Percentiles rank a stretch among this genome's conserved stretches.
These are phyloP conservation scores for Pogonophryne albipinna DNA, from an alignment of 2,797 vertebrate genomes.

Conservation along the genomic window DNA sequence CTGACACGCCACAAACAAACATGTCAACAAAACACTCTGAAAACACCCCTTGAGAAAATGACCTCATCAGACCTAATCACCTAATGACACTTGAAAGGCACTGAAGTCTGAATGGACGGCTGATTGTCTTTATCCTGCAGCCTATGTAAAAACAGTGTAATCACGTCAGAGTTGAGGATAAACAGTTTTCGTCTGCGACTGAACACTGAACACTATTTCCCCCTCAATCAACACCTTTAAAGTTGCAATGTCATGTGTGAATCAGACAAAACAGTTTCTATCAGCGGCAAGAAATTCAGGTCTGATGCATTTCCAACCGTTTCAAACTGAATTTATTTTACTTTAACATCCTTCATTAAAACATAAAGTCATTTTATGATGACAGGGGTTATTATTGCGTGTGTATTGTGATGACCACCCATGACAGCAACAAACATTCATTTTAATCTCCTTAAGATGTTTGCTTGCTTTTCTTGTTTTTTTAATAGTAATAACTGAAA, in stretches of 20 bases:
- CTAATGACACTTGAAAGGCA: constrained; percentile 34
- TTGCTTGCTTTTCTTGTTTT: neutral
- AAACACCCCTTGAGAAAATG: constrained; percentile 33
- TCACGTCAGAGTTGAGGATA: constrained; percentile 25
- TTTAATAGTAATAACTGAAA: constrained; percentile 3
- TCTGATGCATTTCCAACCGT: constrained; percentile 15
- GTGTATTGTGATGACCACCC: constrained; percentile 29
- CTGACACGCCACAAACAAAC: constrained; percentile 16
- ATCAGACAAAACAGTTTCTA: neutral
- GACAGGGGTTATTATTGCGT: constrained; percentile 32
- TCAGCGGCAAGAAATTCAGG: constrained; percentile 26
- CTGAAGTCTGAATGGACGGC: constrained; percentile 5
- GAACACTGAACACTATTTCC: neutral
- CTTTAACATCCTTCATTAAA: constrained; percentile 36
- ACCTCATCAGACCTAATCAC: constrained; percentile 29
- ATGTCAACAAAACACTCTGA: neutral
- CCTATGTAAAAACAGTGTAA: constrained; percentile 20
- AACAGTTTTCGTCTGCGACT: constrained; percentile 22
- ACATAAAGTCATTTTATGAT: constrained; percentile 15
- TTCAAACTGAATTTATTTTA: constrained; percentile 16
- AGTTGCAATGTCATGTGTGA: neutral
- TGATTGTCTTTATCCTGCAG: constrained; percentile 36
- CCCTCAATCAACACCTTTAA: constrained; percentile 21
- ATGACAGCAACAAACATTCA: constrained; percentile 23
- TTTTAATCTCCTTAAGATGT: neutral